Conservation (phyloP, 2,113 vertebrate species). For the Vulpes vulpes region DNA sequence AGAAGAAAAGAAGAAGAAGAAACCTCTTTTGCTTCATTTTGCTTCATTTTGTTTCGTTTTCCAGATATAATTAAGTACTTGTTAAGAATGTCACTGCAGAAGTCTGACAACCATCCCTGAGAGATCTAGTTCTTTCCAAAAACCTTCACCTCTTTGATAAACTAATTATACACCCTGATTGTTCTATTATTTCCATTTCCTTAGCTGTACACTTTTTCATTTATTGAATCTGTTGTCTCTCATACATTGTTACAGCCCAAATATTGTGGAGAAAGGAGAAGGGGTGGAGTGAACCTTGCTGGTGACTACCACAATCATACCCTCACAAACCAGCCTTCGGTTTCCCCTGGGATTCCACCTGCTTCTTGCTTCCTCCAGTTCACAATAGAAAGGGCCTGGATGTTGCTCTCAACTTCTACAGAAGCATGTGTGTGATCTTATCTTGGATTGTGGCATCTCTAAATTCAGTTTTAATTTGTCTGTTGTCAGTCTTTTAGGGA, state of each 20-base stretch:
- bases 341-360: neutral
- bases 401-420: neutral
- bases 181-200: neutral
- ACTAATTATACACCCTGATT: neutral
- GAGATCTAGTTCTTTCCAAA: neutral
- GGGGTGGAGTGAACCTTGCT: neutral
- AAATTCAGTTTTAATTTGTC: neutral
- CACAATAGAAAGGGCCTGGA: neutral
- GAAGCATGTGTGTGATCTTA: neutral
- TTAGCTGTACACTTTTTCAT: too few species aligned
- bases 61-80: neutral
- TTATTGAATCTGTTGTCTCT: neutral
- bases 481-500: neutral
- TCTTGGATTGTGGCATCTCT: neutral
- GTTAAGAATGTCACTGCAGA: neutral
- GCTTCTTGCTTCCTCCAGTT: neutral
- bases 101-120: neutral
- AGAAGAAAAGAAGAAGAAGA: too few species aligned
- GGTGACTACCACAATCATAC: neutral
- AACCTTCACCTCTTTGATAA: neutral
- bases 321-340: neutral
- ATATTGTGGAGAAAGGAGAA: neutral
- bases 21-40: neutral
- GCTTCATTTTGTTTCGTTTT: neutral
- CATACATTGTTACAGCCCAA: neutral